Conservation (phyloP, 2,113 vertebrate genomes). For the Xiphophorus hellerii region DNA sequence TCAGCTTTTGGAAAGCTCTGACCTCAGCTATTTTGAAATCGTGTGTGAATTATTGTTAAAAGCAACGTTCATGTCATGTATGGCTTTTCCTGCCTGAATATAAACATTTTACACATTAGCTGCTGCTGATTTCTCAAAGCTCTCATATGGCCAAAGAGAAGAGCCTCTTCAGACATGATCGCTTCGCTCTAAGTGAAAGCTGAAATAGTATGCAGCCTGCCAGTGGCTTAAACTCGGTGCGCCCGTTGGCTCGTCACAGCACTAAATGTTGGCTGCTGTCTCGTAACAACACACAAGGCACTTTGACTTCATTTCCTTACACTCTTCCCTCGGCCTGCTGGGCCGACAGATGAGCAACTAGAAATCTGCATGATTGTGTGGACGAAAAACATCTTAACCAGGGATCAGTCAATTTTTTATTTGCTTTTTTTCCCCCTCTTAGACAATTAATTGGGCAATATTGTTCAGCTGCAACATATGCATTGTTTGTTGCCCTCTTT, state of each 20-base stretch:
- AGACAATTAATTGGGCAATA: constrained; percentile 37
- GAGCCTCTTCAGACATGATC: constrained; percentile 65
- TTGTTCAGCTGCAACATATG: constrained; percentile 23
- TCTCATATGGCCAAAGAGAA: constrained; percentile 49
- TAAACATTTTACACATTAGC: constrained; percentile 49
- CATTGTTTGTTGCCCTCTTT: constrained; percentile 10
- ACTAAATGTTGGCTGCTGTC: constrained; percentile 33
- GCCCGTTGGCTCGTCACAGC: constrained; percentile 44
- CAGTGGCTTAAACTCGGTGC: constrained; percentile 40
- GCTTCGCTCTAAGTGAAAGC: constrained; percentile 55
- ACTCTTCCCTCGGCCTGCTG: constrained; percentile 11
- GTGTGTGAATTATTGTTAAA: background rate
- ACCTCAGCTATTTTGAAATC: background rate
- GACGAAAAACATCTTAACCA: constrained; percentile 17
- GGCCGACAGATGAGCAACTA: constrained; percentile 23
- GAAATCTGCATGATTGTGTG: constrained; percentile 25
- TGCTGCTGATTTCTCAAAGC: constrained; percentile 58
- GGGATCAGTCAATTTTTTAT: constrained; percentile 19
- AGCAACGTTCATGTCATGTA: constrained; percentile 5
- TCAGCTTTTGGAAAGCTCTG: background rate
- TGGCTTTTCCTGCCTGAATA: constrained; percentile 42
- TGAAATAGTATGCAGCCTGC: constrained; percentile 57
- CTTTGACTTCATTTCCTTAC: constrained; percentile 37
- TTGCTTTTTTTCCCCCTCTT: background rate
- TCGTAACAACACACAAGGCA: constrained; percentile 31